A percentile compares a stretch with the other conserved stretches of the same genome.
These are phyloP conservation scores for Hyles lineata DNA, from an alignment of 2,888 invertebrate genomes.

Conservation along the genomic window DNA sequence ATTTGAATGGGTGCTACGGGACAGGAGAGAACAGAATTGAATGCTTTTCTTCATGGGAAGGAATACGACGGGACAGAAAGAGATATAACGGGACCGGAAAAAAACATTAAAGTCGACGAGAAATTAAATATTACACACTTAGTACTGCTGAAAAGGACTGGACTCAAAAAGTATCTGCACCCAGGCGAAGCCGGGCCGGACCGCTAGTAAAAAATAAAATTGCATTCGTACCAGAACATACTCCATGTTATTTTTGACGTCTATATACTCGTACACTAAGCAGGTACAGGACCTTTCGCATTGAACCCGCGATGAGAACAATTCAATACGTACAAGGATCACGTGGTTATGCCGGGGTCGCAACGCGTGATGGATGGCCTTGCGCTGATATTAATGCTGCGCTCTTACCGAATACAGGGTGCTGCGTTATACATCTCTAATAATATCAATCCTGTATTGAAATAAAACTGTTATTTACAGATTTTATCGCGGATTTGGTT, in stretches of 20 bases:
- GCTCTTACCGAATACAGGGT: constrained; percentile 47
- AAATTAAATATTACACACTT: no score
- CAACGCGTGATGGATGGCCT: constrained; percentile 50
- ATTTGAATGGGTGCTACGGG: no score
- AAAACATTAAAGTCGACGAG: no score
- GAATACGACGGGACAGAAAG: no score
- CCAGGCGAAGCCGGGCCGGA: no score
- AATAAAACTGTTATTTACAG: background rate
- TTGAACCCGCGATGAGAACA: constrained; percentile 7
- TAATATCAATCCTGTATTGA: background rate
- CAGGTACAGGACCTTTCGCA: background rate
- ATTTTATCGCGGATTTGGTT: no score
- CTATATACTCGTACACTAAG: background rate
- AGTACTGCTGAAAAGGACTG: no score
- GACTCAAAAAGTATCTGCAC: no score
- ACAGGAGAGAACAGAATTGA: no score
- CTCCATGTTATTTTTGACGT: background rate
- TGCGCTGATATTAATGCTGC: constrained; percentile 47
- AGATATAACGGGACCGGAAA: no score
- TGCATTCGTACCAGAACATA: background rate
- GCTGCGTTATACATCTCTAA: constrained; percentile 31
- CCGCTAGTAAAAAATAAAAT: no score
- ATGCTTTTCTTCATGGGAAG: no score
- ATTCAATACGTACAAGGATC: constrained; percentile 14
- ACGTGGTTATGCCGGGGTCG: constrained; percentile 33